Percentiles rank a stretch among this genome's conserved stretches.
These are phyloP conservation scores for Penaeus japonicus DNA, from an alignment of 1,140 invertebrate genomes.

Conservation along the genomic window DNA sequence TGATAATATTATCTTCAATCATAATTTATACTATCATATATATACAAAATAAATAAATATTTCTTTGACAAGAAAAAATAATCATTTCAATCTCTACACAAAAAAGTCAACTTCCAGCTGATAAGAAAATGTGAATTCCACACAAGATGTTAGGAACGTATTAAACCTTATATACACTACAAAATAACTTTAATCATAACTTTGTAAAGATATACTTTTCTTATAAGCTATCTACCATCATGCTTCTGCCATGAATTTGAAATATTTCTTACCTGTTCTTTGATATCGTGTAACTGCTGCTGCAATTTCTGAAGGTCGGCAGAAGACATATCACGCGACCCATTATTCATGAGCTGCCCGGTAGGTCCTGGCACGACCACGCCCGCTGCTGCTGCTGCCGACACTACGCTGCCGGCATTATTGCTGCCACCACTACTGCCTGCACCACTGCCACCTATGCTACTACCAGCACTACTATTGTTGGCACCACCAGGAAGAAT, in stretches of 20 bases:
- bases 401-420: neutral
- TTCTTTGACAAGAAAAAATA: too few relatives aligned
- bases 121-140: too few relatives aligned
- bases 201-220: too few relatives aligned
- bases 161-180: too few relatives aligned
- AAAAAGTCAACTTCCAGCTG: too few relatives aligned
- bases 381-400: slow-evolving; percentile 36
- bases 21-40: too few relatives aligned
- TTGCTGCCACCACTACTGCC: neutral
- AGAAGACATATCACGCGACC: slow-evolving; percentile 75
- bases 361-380: slow-evolving; percentile 53
- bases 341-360: slow-evolving; percentile 73
- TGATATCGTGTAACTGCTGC: slow-evolving; percentile 96
- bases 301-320: slow-evolving; percentile 92
- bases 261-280: slow-evolving; percentile 82
- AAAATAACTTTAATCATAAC: too few relatives aligned
- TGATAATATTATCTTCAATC: too few relatives aligned
- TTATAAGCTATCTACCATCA: too few relatives aligned
- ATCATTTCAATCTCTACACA: too few relatives aligned
- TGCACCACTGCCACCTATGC: neutral
- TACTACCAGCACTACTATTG: slow-evolving; percentile 17
- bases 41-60: too few relatives aligned
- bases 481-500: slow-evolving; percentile 36
- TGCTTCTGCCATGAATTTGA: neutral
- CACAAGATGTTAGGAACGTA: too few relatives aligned